Base-by-base conservation (phyloP, 2,113 vertebrate species). In the Probosciger aterrimus region DNA sequence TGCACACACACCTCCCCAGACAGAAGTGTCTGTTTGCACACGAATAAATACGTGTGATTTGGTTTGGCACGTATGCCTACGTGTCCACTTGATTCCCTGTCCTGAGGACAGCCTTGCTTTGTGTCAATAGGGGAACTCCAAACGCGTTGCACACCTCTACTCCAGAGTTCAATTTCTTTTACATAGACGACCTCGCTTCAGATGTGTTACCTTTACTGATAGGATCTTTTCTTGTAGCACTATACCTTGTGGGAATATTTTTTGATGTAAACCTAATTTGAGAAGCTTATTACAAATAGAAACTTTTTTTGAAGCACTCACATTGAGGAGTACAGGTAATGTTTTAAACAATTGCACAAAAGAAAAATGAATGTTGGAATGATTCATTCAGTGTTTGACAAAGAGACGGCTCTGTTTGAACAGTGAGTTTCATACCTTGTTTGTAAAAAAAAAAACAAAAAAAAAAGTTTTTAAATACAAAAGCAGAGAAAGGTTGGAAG, bases 301-400 rank as follows among this genome's bases (percentile, higher is more conserved):
- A 96, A 97, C 82, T 96, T 96, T 97, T 98, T 98, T 98, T 97
- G 98, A 98, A 98, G 98, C 98, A 98, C 98, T 98, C 99, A 99
- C 98, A 97, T 98, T 98, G 98, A 98, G 98, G 98, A 98, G 98
- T 98, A 99, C 98, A 98, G 98, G 98, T 99, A 98, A 98, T 98
- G 97, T 98, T 98, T 96, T 98, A 94, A 97, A 97, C 97, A 98
- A 98, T 99, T 99, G 99, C 99, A 99, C 99, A 99, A 98, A 98
- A 98, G 98, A 98, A 98, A 98, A 98, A 98, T 99, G 98, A 99
- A 99, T 99, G 99, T 99, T 98, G 97, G 98, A 98, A 98, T 97
- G 98, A 98, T 98, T 98, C 96, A 98, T 98, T 98, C 98, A 98
- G 98, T 98, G 98, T 99, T 99, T 98, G 97, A 97, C 98, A 98